Evolutionary conservation across 2,797 vertebrate genomes (phyloP).

Genomic region (Oryzias sinensis): DNA sequence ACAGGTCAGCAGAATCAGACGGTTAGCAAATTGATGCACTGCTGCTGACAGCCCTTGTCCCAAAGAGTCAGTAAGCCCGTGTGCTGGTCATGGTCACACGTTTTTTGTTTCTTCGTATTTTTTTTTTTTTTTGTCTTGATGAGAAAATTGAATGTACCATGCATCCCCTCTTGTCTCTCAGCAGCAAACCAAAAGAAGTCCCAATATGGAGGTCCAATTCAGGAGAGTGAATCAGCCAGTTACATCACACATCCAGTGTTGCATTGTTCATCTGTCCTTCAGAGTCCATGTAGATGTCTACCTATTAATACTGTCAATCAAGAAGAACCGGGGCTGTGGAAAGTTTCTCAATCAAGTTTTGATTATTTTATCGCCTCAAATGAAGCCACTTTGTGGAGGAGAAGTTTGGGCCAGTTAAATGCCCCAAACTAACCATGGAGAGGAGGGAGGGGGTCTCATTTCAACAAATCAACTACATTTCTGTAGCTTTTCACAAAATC

Average conservation of each 20-base stretch:
- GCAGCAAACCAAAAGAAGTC: slow-evolving; percentile 34
- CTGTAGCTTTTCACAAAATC: slow-evolving; percentile 9
- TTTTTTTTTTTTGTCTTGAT: slow-evolving; percentile 25
- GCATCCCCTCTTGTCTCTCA: slow-evolving; percentile 33
- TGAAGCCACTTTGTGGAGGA: slow-evolving; percentile 19
- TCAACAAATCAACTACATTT: slow-evolving; percentile 8
- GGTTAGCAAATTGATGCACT: slow-evolving; percentile 59
- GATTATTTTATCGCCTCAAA: slow-evolving; percentile 30
- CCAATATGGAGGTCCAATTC: slow-evolving; percentile 33
- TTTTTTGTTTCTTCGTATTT: slow-evolving; percentile 12
- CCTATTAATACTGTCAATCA: slow-evolving; percentile 27
- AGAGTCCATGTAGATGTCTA: slow-evolving; percentile 34
- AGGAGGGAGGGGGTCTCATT: slow-evolving; percentile 1
- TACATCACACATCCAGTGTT: slow-evolving; percentile 34
- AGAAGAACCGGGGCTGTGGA: slow-evolving; percentile 10
- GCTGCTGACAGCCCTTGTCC: slow-evolving; percentile 77
- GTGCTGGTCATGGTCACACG: slow-evolving; percentile 61
- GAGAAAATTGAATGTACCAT: slow-evolving; percentile 45
- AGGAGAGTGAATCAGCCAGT: slow-evolving; percentile 45
- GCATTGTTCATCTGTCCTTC: slow-evolving; percentile 40
- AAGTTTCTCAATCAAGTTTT: slow-evolving; percentile 15
- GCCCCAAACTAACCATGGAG: slow-evolving; percentile 17
- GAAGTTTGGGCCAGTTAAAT: slow-evolving; percentile 23
- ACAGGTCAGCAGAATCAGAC: slow-evolving; percentile 70
- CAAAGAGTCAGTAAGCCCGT: slow-evolving; percentile 65